phyloP scores from a whole-genome alignment of 2,888 invertebrate genomes.

The Tinea trinotella region DNA sequence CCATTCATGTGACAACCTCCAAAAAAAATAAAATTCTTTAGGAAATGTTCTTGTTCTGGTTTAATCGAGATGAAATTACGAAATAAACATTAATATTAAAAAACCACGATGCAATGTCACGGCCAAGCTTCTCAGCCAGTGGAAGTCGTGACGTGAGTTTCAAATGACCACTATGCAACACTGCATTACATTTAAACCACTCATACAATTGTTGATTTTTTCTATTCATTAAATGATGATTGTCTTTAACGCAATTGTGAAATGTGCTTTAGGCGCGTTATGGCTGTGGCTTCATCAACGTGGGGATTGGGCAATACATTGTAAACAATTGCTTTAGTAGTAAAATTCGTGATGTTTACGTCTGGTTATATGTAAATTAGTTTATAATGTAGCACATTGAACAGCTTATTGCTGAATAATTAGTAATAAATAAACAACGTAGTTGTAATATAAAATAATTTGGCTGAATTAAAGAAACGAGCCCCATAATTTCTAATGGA shows the following conservation, averaged over 20 bases:
- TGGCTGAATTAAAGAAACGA: slow-evolving; percentile 1
- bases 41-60: neutral
- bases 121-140: slow-evolving; percentile 38
- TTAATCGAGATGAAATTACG: neutral
- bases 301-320: slow-evolving; percentile 3
- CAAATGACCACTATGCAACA: slow-evolving; percentile 49
- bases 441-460: slow-evolving; percentile 5
- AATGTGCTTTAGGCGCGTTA: slow-evolving; percentile 24
- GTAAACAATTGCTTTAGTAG: slow-evolving; percentile 13
- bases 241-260: slow-evolving; percentile 47
- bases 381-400: slow-evolving; percentile 2
- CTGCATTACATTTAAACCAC: slow-evolving; percentile 50
- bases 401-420: neutral
- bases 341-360: slow-evolving; percentile 1
- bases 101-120: slow-evolving; percentile 58
- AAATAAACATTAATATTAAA: slow-evolving; percentile 13
- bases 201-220: slow-evolving; percentile 32
- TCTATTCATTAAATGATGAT: slow-evolving; percentile 34
- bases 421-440: neutral
- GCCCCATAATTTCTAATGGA: neutral
- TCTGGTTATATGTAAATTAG: slow-evolving; percentile 6
- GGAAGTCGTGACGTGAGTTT: slow-evolving; percentile 48
- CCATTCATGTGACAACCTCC: too few species aligned
- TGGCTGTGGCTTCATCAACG: slow-evolving; percentile 4
- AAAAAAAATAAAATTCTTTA: too few species aligned